phyloP scores from a whole-genome alignment of 2,888 invertebrate genomes.

The Eupsilia transversa region DNA sequence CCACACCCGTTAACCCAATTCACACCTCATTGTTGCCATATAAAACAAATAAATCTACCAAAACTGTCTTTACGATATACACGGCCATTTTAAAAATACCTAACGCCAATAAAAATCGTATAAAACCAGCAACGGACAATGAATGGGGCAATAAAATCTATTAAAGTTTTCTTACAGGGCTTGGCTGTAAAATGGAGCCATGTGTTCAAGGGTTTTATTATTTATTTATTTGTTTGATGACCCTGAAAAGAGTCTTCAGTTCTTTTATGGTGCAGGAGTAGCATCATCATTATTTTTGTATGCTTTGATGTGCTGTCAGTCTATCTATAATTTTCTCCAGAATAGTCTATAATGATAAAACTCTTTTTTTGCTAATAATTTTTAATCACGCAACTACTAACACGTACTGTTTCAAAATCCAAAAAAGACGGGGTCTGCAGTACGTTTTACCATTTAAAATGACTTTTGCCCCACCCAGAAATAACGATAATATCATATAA shows the following conservation, averaged over 20 bases:
- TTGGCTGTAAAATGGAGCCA: constrained; percentile 64
- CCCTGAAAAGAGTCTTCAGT: constrained; percentile 61
- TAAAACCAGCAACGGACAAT: constrained; percentile 62
- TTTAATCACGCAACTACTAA: too few relatives aligned
- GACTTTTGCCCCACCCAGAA: too few relatives aligned
- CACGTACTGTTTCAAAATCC: too few relatives aligned
- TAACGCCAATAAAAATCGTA: constrained; percentile 66
- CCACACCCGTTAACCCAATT: constrained; percentile 41
- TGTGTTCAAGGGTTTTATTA: constrained; percentile 62
- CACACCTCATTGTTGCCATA: constrained; percentile 25
- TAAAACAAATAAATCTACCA: constrained; percentile 53
- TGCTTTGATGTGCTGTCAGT: constrained; percentile 32
- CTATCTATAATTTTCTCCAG: too few relatives aligned
- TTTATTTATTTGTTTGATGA: constrained; percentile 57
- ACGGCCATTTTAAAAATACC: constrained; percentile 37
- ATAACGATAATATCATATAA: too few relatives aligned
- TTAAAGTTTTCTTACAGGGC: constrained; percentile 63
- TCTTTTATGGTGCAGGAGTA: constrained; percentile 33
- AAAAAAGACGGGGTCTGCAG: too few relatives aligned
- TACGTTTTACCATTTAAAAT: too few relatives aligned
- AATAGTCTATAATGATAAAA: too few relatives aligned
- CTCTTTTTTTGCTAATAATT: too few relatives aligned
- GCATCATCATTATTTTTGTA: constrained; percentile 39
- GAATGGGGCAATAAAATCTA: constrained; percentile 72
- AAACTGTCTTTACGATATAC: constrained; percentile 36